These are phyloP conservation scores for Oithona nana DNA, from an alignment of 2,888 invertebrate genomes.

Conservation along the genomic window DNA sequence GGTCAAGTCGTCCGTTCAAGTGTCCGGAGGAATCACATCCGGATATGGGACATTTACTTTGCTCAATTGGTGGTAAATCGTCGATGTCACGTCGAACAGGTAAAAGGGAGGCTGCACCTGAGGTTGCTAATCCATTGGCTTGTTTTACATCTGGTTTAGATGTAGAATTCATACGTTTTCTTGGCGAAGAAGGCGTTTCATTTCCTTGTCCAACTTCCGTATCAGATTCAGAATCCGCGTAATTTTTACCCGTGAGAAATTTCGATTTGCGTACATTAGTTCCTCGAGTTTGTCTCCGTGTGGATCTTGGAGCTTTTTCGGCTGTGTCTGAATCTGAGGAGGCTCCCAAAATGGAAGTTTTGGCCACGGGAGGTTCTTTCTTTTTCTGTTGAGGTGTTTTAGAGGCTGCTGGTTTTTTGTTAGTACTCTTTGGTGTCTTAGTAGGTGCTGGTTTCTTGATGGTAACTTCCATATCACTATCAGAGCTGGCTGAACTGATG, in stretches of 20 bases:
- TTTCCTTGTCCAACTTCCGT: neutral
- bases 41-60: slow-evolving; percentile 61
- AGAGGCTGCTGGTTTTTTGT: neutral
- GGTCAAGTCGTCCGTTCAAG: slow-evolving; percentile 22
- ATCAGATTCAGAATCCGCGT: neutral
- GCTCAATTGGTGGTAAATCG: slow-evolving; percentile 29
- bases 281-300: neutral
- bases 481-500: slow-evolving; percentile 38
- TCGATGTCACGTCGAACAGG: slow-evolving; percentile 13
- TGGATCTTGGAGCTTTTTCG: neutral
- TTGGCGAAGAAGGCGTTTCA: neutral
- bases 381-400: neutral
- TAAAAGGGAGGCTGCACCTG: neutral
- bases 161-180: neutral
- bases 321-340: neutral
- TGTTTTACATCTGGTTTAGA: neutral
- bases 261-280: neutral
- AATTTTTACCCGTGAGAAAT: neutral
- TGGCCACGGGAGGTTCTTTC: neutral
- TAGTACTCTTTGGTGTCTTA: neutral
- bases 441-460: neutral
- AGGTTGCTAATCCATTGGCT: neutral
- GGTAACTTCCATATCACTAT: slow-evolving; percentile 30
- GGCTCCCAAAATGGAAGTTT: neutral
- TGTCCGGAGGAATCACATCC: slow-evolving; percentile 61